phyloP scores from a whole-genome alignment of 2,113 vertebrate genomes.

The Promerops cafer region DNA sequence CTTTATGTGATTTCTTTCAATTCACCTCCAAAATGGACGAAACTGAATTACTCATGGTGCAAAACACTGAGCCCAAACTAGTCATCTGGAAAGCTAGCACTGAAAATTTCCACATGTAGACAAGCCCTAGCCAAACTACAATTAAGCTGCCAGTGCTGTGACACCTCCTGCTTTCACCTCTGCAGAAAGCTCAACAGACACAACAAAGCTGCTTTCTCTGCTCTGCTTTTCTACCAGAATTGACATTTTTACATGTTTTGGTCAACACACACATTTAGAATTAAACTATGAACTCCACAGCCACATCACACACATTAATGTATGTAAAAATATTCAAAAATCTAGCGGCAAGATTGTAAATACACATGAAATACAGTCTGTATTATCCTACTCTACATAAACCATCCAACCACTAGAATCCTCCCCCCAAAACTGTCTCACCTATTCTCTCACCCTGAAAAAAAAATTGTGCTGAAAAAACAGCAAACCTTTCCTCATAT shows the following conservation, averaged over 20 bases:
- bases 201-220: background rate
- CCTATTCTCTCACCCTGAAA: background rate
- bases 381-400: background rate
- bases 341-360: background rate
- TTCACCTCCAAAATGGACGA: background rate
- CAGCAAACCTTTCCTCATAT: background rate
- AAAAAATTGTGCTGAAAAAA: background rate
- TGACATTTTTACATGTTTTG: background rate
- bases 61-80: slow-evolving; percentile 5
- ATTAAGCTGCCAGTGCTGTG: background rate
- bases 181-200: background rate
- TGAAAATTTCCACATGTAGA: slow-evolving; percentile 8
- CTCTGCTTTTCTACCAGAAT: background rate
- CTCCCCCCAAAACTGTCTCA: background rate
- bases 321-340: slow-evolving; percentile 37
- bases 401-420: background rate
- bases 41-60: slow-evolving; percentile 9
- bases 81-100: background rate
- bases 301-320: background rate
- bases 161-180: background rate
- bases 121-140: background rate
- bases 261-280: background rate
- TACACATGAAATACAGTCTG: background rate
- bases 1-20: slow-evolving; percentile 35
- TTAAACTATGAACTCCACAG: background rate